Base-by-base conservation (phyloP, 2,797 vertebrate genomes). In the Sarcoramphus papa region DNA sequence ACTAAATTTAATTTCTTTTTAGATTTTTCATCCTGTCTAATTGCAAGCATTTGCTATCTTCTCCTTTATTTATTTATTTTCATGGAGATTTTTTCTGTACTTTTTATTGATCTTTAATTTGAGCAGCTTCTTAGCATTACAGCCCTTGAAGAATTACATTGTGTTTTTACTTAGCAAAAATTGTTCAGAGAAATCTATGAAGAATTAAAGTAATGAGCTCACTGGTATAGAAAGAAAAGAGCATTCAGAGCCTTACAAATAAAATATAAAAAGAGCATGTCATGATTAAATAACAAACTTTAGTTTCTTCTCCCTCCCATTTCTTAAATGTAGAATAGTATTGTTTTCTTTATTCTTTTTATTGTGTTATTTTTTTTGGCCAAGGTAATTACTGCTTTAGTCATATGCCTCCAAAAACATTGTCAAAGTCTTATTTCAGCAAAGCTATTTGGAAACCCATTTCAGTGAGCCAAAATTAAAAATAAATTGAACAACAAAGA, bases 1-100 rank as follows among this genome's bases (percentile, higher is more conserved):
- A 98, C 96, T 98, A 98, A 98, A 99, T 98, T 98, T 98, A 98
- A 99, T 99, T 99, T 99, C 97, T 98, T 98, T 99, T 98, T 96
- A 96, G 96, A 98, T 98, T 99, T 99, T 98, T 98, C 98, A 98
- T 99, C 96, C 98, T 98, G 98, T 99, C 97, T 99, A 99, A 99
- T 99, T 99, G 98, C 96, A 95, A 98, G 96, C 97, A 98, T 98
- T 98, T 98, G 97, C 97, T 92, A 88, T 88, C 78, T 97, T 96
- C 92, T 93, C 97, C 95, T 96, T 97, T 96, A 95, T 98, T 97
- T 97, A 95, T 97, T 97, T 97, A 97, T 97, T 98, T 98, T 96
- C 87, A 94, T 92, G 90, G 85, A 97, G 93, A 97, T 95, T 97
- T 97, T 96, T 97, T 96, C 90, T 96, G 68, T 96, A 96, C 74